Conservation (phyloP, 2,797 vertebrate species). For the Anguilla marmorata region DNA sequence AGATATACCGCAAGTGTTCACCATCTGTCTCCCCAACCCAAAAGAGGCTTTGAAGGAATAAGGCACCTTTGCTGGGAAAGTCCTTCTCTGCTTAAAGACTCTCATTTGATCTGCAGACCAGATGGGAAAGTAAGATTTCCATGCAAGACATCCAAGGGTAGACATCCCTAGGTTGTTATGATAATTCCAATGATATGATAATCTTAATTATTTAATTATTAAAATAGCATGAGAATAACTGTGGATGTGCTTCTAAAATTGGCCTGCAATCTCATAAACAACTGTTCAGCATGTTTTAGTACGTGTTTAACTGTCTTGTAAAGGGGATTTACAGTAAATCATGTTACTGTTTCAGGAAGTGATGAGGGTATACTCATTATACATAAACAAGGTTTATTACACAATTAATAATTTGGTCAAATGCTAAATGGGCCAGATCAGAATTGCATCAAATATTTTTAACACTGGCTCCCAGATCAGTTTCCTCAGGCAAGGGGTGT, state of each 20-base stretch:
- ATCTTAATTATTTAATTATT: neutral
- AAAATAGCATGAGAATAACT: neutral
- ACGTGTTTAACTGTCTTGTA: neutral
- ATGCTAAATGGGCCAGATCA: conserved; percentile 10
- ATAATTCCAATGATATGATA: neutral
- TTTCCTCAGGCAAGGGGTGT: neutral
- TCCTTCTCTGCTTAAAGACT: conserved; percentile 50
- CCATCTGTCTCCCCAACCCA: conserved; percentile 56
- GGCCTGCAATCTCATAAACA: neutral
- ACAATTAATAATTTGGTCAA: neutral
- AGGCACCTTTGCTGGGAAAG: conserved; percentile 40
- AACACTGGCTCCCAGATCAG: neutral
- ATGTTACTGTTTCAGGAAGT: neutral
- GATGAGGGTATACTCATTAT: neutral
- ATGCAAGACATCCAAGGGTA: too few species aligned
- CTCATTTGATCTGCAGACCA: conserved; percentile 45
- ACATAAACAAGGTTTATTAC: neutral
- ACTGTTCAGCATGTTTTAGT: neutral
- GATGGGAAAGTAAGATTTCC: conserved; percentile 43
- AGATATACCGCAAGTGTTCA: conserved; percentile 50
- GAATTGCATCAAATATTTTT: conserved; percentile 21
- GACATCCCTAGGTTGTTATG: neutral
- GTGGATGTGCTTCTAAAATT: neutral
- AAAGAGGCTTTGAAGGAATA: conserved; percentile 34
- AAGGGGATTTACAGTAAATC: neutral